phyloP scores from a whole-genome alignment of 2,113 vertebrate species.

The Ondatra zibethicus region DNA sequence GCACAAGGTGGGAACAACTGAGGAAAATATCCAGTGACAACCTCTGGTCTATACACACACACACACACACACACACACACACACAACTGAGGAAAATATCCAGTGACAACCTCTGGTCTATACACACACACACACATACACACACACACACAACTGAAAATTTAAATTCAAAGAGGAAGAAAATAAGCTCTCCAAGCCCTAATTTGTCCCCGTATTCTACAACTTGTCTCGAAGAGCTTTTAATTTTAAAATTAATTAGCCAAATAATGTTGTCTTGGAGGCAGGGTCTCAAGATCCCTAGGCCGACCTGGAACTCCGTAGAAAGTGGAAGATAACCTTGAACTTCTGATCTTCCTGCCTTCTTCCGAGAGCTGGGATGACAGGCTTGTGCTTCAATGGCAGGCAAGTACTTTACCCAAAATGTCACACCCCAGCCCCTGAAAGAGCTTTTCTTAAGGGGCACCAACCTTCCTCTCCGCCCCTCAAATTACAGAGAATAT shows the following conservation, averaged over 20 bases:
- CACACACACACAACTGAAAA: background rate
- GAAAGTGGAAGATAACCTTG: background rate
- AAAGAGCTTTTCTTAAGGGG: conserved; percentile 3
- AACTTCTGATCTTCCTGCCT: background rate
- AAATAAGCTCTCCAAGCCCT: background rate
- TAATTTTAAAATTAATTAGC: background rate
- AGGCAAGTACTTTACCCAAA: background rate
- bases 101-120: background rate
- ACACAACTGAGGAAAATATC: background rate
- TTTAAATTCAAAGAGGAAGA: background rate
- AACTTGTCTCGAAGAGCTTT: background rate
- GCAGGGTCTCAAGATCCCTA: background rate
- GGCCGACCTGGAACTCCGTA: too few relatives aligned
- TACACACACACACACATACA: too few relatives aligned
- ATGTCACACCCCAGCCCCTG: background rate
- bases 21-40: background rate
- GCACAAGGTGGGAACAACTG: background rate
- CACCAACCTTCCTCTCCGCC: background rate
- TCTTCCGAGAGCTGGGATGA: background rate
- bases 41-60: background rate
- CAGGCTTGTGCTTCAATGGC: too few relatives aligned
- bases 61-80: background rate
- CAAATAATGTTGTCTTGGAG: background rate
- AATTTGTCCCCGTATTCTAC: background rate
- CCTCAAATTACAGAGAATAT: background rate